Conservation (phyloP, 2,797 vertebrate species). For the Artibeus jamaicensis region DNA sequence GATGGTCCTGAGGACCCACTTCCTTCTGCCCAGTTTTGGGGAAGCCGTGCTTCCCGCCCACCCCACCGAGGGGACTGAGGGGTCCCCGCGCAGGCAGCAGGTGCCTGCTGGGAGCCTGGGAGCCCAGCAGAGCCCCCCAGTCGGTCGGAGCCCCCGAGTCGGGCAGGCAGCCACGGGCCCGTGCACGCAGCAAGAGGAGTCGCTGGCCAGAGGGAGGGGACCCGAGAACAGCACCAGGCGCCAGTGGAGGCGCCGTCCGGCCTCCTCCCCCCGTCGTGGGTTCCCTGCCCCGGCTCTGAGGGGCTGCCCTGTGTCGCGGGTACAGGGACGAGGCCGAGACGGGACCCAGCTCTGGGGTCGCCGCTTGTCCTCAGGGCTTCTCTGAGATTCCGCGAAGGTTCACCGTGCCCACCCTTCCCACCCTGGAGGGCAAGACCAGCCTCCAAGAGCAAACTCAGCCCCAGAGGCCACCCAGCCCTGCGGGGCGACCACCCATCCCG, state of each 20-base stretch:
- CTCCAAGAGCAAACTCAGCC: rapidly evolving
- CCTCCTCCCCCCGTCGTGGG: too few relatives aligned
- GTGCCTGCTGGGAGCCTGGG: too few relatives aligned
- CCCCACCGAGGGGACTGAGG: too few relatives aligned
- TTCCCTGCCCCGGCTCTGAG: not conserved
- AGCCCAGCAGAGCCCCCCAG: too few relatives aligned
- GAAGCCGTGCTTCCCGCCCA: too few relatives aligned
- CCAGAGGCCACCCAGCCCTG: not conserved
- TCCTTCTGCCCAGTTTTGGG: too few relatives aligned
- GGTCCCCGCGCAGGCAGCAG: too few relatives aligned
- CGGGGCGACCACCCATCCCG: rapidly evolving
- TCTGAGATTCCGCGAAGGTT: not conserved
- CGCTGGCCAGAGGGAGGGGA: not conserved
- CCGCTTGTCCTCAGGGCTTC: not conserved
- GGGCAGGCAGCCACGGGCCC: not conserved
- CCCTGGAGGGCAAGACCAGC: not conserved
- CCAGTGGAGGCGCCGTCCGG: too few relatives aligned
- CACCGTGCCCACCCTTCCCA: not conserved
- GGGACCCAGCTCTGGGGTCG: rapidly evolving
- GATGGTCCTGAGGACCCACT: too few relatives aligned
- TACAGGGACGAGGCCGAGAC: not conserved
- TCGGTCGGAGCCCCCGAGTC: too few relatives aligned
- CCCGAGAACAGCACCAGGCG: too few relatives aligned
- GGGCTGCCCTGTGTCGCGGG: not conserved
- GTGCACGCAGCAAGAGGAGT: rapidly evolving